Percentiles rank a stretch among this genome's conserved stretches.
Evolutionary conservation across 2,888 invertebrate species (phyloP).

Genomic region (Elegia similella): DNA sequence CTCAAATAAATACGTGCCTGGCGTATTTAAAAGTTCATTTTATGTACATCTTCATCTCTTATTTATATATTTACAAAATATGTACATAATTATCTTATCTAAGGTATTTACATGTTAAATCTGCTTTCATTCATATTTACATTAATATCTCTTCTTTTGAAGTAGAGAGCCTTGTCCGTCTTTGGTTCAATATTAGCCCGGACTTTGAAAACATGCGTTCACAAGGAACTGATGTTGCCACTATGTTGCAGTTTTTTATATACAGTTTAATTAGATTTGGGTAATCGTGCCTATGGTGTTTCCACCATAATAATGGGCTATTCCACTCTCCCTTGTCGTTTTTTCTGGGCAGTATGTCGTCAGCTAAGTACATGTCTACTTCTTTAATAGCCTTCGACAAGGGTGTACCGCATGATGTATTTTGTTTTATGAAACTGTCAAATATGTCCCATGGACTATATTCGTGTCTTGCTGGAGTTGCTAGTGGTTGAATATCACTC

Average conservation of each 20-base stretch:
- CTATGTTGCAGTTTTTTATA: slow-evolving; percentile 21
- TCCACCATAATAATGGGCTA: slow-evolving; percentile 29
- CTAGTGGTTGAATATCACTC: not conserved
- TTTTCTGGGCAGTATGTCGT: slow-evolving; percentile 25
- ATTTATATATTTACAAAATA: not conserved
- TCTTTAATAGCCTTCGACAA: slow-evolving; percentile 29
- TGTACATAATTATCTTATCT: not conserved
- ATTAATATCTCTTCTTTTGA: slow-evolving; percentile 24
- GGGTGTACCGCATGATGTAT: slow-evolving; percentile 22
- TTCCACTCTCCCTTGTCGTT: slow-evolving; percentile 21
- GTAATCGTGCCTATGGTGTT: slow-evolving; percentile 23
- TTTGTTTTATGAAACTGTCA: slow-evolving; percentile 21
- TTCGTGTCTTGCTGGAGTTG: slow-evolving; percentile 21
- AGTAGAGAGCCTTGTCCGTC: slow-evolving; percentile 21
- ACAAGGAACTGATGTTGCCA: slow-evolving; percentile 27
- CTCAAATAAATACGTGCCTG: too few relatives aligned
- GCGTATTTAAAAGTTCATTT: slow-evolving; percentile 2
- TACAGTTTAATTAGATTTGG: slow-evolving; percentile 25
- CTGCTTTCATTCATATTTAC: slow-evolving; percentile 15
- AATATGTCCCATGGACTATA: slow-evolving; percentile 25
- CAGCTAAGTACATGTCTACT: slow-evolving; percentile 25
- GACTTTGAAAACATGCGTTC: slow-evolving; percentile 27
- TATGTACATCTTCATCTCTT: not conserved
- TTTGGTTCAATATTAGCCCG: slow-evolving; percentile 22
- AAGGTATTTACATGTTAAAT: not conserved